Conservation (phyloP, 2,797 vertebrate genomes). For the Scolopax rusticola region DNA sequence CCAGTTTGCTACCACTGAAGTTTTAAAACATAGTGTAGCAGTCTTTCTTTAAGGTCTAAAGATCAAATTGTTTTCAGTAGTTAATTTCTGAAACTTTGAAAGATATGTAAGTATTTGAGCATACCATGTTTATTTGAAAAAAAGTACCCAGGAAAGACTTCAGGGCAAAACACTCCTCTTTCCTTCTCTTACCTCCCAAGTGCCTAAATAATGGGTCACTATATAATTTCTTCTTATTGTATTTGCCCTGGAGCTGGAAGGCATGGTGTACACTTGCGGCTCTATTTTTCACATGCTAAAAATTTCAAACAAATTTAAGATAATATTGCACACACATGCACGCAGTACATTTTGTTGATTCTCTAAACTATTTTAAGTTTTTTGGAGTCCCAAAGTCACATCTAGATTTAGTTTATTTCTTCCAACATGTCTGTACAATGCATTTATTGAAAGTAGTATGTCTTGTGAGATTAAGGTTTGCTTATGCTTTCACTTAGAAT, state of each 20-base stretch:
- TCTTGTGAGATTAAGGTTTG: background rate
- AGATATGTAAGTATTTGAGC: background rate
- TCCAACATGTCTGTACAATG: background rate
- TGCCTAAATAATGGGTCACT: background rate
- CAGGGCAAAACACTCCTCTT: background rate
- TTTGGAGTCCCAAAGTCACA: background rate
- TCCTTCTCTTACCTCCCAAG: background rate
- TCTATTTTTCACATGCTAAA: background rate
- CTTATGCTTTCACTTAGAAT: background rate
- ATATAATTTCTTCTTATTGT: background rate
- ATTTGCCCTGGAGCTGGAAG: background rate
- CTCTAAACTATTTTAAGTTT: background rate
- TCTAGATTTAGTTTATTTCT: background rate
- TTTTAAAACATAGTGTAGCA: background rate
- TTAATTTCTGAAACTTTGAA: background rate
- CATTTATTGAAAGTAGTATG: background rate
- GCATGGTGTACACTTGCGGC: fast-evolving
- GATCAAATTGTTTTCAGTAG: fast-evolving
- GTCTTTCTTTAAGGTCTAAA: background rate
- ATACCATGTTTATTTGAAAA: background rate
- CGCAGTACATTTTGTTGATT: fast-evolving
- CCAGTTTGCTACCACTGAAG: background rate
- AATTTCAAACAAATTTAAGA: background rate
- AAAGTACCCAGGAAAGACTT: background rate
- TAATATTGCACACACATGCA: background rate